Evolutionary conservation across 2,888 invertebrate species (phyloP).

Genomic region (Drosophila rubida): DNA sequence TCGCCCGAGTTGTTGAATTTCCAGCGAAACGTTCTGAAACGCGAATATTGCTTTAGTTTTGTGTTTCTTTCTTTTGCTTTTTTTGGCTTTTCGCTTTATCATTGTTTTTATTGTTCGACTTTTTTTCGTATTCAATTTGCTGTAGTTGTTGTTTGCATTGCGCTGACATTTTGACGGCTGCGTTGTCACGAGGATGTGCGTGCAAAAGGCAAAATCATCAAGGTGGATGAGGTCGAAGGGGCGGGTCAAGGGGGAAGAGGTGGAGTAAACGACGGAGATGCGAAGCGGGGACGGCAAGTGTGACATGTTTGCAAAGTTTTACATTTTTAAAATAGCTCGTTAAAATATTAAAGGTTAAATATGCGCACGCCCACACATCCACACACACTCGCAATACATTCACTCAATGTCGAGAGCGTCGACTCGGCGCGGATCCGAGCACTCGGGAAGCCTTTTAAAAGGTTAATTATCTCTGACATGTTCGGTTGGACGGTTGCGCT

Average conservation of each 20-base stretch:
- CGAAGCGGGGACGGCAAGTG: conserved; percentile 37
- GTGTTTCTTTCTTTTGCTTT: too few species aligned
- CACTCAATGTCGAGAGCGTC: conserved; percentile 10
- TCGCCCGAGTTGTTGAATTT: conserved; percentile 97
- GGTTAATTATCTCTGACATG: conserved; percentile 78
- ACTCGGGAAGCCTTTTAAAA: conserved; percentile 59
- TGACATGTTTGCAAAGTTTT: conserved; percentile 76
- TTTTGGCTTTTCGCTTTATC: background rate
- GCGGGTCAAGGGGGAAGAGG: too few species aligned
- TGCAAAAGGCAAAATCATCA: conserved; percentile 58
- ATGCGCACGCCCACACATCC: conserved; percentile 25
- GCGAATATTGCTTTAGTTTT: conserved; percentile 6
- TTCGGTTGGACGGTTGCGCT: conserved; percentile 52
- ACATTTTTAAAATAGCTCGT: conserved; percentile 78
- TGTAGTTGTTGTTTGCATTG: conserved; percentile 33
- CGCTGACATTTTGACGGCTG: conserved; percentile 79
- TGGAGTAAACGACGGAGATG: background rate
- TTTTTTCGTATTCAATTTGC: conserved; percentile 12
- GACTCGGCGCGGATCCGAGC: conserved; percentile 24
- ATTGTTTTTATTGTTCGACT: conserved; percentile 2
- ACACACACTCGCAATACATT: conserved; percentile 2
- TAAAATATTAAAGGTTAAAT: conserved; percentile 80
- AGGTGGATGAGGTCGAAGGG: too few species aligned
- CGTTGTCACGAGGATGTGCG: conserved; percentile 42
- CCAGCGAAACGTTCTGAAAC: conserved; percentile 92